phyloP scores from a whole-genome alignment of 1,140 invertebrate species.

The Wiebesia pumilae region DNA sequence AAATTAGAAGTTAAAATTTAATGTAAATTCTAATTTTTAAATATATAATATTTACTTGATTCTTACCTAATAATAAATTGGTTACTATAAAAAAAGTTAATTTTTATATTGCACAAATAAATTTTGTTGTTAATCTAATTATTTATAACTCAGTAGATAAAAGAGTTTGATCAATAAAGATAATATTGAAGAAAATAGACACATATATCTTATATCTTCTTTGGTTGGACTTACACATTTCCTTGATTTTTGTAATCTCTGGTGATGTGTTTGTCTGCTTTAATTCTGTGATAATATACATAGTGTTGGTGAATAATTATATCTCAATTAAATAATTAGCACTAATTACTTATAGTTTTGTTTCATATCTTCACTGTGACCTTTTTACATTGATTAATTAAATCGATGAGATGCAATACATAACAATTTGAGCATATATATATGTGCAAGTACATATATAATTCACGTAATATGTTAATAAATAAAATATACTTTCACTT shows the following conservation, averaged over 20 bases:
- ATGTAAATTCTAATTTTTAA: not conserved
- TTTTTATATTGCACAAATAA: not conserved
- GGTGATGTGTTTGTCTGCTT: not conserved
- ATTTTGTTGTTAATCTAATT: not conserved
- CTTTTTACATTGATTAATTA: conserved; percentile 6
- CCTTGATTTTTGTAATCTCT: not conserved
- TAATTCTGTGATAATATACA: conserved; percentile 34
- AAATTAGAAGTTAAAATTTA: not conserved
- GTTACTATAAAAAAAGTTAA: not conserved
- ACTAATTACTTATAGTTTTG: conserved; percentile 18
- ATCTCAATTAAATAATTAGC: conserved; percentile 15
- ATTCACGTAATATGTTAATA: conserved; percentile 39
- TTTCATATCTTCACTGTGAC: conserved; percentile 9
- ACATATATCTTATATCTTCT: not conserved
- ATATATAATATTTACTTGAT: not conserved
- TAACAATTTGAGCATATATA: conserved; percentile 22
- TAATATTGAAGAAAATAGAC: not conserved
- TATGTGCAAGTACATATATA: not conserved
- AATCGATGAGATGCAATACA: conserved; percentile 18
- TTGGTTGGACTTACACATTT: not conserved
- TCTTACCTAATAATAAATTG: too few species aligned
- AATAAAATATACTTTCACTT: conserved; percentile 12
- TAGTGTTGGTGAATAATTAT: conserved; percentile 41
- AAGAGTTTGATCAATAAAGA: not conserved
- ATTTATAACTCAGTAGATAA: not conserved